Evolutionary conservation across 2,113 vertebrate genomes (phyloP).

Genomic region (Paracanthobrama guichenoti): DNA sequence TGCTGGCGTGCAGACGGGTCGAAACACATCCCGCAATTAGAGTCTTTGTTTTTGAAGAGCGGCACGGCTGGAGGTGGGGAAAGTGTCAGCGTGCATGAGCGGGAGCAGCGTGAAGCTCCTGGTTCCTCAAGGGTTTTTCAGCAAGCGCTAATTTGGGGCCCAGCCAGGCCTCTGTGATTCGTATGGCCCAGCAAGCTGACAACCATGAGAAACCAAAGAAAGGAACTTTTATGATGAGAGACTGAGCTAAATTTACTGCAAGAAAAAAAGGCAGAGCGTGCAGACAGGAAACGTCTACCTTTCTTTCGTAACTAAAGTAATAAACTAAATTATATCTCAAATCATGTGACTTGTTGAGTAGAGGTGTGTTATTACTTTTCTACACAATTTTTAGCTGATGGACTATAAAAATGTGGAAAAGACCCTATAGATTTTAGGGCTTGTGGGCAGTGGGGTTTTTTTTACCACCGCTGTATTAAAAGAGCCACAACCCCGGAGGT

Average conservation of each 20-base stretch:
- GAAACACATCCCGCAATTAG: constrained; percentile 14
- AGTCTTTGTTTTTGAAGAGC: constrained; percentile 27
- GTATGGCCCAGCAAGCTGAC: constrained; percentile 68
- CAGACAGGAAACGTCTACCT: not conserved
- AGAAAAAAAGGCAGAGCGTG: not conserved
- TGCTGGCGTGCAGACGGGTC: not conserved
- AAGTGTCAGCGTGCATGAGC: constrained; percentile 71
- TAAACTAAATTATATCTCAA: not conserved
- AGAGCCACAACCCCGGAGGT: too few relatives aligned
- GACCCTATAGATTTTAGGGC: too few relatives aligned
- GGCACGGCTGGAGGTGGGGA: constrained; percentile 25
- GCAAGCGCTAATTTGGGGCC: constrained; percentile 68
- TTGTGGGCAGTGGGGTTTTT: too few relatives aligned
- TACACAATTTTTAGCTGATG: not conserved
- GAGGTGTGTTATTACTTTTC: not conserved
- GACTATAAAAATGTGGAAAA: not conserved
- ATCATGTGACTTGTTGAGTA: not conserved
- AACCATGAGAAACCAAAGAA: constrained; percentile 50
- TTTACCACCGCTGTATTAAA: too few relatives aligned
- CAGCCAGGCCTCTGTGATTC: constrained; percentile 68
- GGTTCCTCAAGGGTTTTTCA: constrained; percentile 66
- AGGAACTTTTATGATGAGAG: not conserved
- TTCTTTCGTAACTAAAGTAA: not conserved
- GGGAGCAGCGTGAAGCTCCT: constrained; percentile 57
- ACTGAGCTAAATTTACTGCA: constrained; percentile 22